These are phyloP conservation scores for Ceratina calcarata DNA, from an alignment of 1,140 invertebrate genomes.

Conservation along the genomic window DNA sequence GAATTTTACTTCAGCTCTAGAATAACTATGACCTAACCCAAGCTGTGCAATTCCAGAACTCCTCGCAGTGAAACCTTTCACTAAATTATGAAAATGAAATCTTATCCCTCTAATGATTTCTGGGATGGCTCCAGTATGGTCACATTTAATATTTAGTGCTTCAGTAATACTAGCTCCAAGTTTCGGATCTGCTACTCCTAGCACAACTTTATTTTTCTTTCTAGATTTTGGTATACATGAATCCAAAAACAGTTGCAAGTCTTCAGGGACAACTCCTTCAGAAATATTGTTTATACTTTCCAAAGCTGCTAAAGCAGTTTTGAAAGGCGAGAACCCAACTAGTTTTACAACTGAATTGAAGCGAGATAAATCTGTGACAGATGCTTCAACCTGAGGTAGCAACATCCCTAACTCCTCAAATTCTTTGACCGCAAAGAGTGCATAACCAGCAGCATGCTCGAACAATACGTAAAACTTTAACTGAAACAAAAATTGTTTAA, in stretches of 20 bases:
- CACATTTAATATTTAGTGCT: slow-evolving; percentile 88
- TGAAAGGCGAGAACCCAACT: slow-evolving; percentile 95
- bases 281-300: slow-evolving; percentile 98
- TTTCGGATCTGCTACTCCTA: slow-evolving; percentile 95
- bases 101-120: slow-evolving; percentile 96
- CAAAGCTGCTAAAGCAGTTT: slow-evolving; percentile 94
- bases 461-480: slow-evolving; percentile 91
- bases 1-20: slow-evolving; percentile 98
- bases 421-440: slow-evolving; percentile 94
- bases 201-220: slow-evolving; percentile 89
- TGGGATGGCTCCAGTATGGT: slow-evolving; percentile 92
- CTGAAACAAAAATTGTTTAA: slow-evolving; percentile 77
- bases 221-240: slow-evolving; percentile 89
- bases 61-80: slow-evolving; percentile 94
- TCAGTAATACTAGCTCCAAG: slow-evolving; percentile 94
- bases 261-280: slow-evolving; percentile 96
- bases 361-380: slow-evolving; percentile 90
- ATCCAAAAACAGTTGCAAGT: slow-evolving; percentile 94
- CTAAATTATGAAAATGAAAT: slow-evolving; percentile 92
- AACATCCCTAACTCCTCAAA: slow-evolving; percentile 97
- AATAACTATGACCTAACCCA: slow-evolving; percentile 98
- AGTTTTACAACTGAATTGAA: slow-evolving; percentile 96
- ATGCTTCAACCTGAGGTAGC: slow-evolving; percentile 93
- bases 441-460: slow-evolving; percentile 98
- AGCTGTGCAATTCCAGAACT: slow-evolving; percentile 94